Conservation (phyloP, 2,797 vertebrate species). For the Paguma larvata region DNA sequence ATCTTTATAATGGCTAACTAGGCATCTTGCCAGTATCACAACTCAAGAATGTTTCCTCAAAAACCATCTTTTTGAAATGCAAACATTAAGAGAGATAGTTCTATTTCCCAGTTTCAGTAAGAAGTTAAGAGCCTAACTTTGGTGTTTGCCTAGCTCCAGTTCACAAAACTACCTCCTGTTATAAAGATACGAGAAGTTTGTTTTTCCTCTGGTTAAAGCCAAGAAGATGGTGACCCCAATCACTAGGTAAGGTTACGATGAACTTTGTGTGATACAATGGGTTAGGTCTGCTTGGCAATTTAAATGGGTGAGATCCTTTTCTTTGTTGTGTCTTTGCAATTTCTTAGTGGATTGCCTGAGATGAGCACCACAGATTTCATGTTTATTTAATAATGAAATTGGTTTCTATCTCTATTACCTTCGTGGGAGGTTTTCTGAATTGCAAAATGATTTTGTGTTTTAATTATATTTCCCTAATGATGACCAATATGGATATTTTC, state of each 20-base stretch:
- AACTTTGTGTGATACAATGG: not conserved
- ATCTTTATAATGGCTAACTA: not conserved
- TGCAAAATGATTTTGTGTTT: not conserved
- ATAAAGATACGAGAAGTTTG: not conserved
- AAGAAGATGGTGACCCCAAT: not conserved
- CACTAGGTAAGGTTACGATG: not conserved
- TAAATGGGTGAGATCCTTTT: not conserved
- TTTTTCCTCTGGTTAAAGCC: not conserved
- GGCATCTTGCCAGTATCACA: not conserved
- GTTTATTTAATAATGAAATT: not conserved
- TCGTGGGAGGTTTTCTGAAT: not conserved
- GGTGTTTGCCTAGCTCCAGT: not conserved
- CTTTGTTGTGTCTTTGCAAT: not conserved
- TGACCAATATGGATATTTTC: constrained; percentile 11
- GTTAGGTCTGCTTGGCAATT: not conserved
- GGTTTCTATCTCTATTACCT: not conserved
- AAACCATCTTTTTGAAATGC: not conserved
- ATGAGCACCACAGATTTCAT: not conserved
- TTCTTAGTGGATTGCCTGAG: not conserved
- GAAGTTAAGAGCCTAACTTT: not conserved
- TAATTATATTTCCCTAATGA: not conserved
- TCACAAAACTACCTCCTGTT: not conserved
- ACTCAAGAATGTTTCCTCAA: not conserved
- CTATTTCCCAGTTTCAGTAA: not conserved
- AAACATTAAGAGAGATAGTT: not conserved